Conservation (phyloP, 2,888 invertebrate species). For the Agonum fuliginosum region DNA sequence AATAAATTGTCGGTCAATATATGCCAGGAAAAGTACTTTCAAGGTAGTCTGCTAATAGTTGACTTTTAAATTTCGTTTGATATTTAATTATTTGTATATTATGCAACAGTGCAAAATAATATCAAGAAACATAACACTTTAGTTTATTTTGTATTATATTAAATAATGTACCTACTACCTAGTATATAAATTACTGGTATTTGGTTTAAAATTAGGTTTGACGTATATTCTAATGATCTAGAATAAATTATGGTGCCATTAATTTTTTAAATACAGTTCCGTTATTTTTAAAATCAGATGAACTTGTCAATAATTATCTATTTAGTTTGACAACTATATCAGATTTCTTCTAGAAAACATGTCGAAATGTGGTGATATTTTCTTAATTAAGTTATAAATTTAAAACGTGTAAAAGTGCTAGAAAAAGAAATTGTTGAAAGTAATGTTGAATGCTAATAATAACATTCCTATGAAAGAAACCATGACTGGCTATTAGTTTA, state of each 20-base stretch:
- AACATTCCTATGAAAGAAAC: conserved; percentile 49
- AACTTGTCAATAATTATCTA: not conserved
- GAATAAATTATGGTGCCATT: too few relatives aligned
- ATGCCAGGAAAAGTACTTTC: conserved; percentile 10
- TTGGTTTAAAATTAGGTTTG: too few relatives aligned
- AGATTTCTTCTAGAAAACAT: conserved; percentile 1
- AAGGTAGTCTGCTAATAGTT: not conserved
- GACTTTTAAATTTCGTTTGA: not conserved
- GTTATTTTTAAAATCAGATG: not conserved
- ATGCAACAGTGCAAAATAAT: too few relatives aligned
- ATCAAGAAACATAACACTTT: too few relatives aligned
- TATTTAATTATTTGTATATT: not conserved
- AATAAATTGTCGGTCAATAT: not conserved
- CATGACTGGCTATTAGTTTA: conserved; percentile 29
- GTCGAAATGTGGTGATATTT: conserved; percentile 10
- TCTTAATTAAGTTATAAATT: conserved; percentile 22
- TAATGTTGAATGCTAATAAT: conserved; percentile 9
- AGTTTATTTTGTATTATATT: too few relatives aligned
- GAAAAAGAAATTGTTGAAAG: conserved; percentile 45
- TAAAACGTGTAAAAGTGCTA: conserved; percentile 21
- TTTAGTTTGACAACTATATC: not conserved
- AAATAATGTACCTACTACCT: too few relatives aligned
- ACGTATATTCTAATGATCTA: too few relatives aligned
- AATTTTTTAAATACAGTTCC: too few relatives aligned
- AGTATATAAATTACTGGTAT: too few relatives aligned